Base-by-base conservation (phyloP, 37 sponge, comb jelly and placozoan genomes). In the Halisarca cf. caerulea region DNA sequence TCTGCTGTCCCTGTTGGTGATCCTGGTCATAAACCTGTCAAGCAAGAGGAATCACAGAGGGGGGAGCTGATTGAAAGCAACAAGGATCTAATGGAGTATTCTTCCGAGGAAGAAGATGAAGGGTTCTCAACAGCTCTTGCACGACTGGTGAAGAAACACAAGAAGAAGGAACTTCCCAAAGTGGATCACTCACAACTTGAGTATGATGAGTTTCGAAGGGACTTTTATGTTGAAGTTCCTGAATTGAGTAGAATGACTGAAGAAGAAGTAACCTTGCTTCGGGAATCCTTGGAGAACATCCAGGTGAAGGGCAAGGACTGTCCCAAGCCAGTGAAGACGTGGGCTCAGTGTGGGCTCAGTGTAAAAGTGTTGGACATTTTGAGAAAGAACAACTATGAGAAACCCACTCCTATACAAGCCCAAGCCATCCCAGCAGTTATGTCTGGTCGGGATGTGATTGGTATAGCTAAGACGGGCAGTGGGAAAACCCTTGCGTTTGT, bases 401-500 rank as follows among this genome's bases (percentile, higher is more conserved):
- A 89, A 25, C 99, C 99, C 0, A 99, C 99, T 42, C 99, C 99
- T 0, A 96, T 99, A 55, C 99, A 99, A 66, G 78, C 97, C 11
- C 97, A 96, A 66, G 95, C 99, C 54, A 94, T 99, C 9, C 99
- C 99, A 51, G 94, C 89, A 3, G 87, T 96, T 86, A 99, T 99
- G 99, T 94, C 93, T 3, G 99, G 99, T 2, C 72, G 95, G 45
- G 97, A 99, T 83, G 21, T 96, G 43, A 96, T 99, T 28, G 99
- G 99, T 23, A 96, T 96, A 30, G 99, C 99, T 3, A 90, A 91
- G 54, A 99, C 99, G 23, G 99, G 99, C 0, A 99, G 99, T 87
- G 99, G 99, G 21, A 99, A 99, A 53, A 99, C 99, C 18, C 87
- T 99, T 18, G 97, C 99, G 9, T 99, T 99, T 73, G 86, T 99